phyloP scores from a whole-genome alignment of 1,140 invertebrate genomes.

The Drosophila funebris region DNA sequence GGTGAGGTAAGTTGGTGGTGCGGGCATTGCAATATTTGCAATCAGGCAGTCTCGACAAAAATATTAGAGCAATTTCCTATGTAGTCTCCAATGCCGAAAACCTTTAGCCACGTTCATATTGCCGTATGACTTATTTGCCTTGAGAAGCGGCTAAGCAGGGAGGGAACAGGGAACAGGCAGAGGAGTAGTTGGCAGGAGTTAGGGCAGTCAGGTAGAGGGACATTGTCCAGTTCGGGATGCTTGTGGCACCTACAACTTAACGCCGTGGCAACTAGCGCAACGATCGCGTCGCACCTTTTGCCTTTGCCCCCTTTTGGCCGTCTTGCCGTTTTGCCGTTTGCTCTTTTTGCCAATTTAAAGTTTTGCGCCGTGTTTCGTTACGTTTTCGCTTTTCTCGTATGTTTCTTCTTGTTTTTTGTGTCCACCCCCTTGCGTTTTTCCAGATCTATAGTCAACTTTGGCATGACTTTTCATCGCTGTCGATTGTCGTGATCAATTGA shows the following conservation, averaged over 20 bases:
- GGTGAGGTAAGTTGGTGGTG: not conserved
- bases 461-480: slow-evolving; percentile 83
- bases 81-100: slow-evolving; percentile 20
- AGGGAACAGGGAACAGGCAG: not conserved
- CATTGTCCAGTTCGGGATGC: slow-evolving; percentile 56
- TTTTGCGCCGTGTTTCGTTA: slow-evolving; percentile 55
- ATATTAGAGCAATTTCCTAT: slow-evolving; percentile 81
- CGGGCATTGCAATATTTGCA: slow-evolving; percentile 60
- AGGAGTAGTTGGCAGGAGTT: not conserved
- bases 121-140: slow-evolving; percentile 77
- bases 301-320: slow-evolving; percentile 34
- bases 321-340: slow-evolving; percentile 1
- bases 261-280: slow-evolving; percentile 56
- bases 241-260: slow-evolving; percentile 75
- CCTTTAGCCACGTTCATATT: slow-evolving; percentile 41
- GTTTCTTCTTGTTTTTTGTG: slow-evolving; percentile 60
- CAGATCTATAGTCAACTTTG: slow-evolving; percentile 73
- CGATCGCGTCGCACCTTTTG: slow-evolving; percentile 41
- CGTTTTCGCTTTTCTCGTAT: slow-evolving; percentile 34
- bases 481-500: slow-evolving; percentile 84
- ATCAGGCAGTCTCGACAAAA: slow-evolving; percentile 65
- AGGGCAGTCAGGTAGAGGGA: slow-evolving; percentile 1
- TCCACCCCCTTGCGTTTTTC: slow-evolving; percentile 18
- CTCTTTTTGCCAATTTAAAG: slow-evolving; percentile 69
- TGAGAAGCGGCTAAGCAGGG: slow-evolving; percentile 2